Evolutionary conservation across 2,888 invertebrate genomes (phyloP), one percentile per base, ranked within the genome.

Genomic region (Heterodera filipjevi): DNA sequence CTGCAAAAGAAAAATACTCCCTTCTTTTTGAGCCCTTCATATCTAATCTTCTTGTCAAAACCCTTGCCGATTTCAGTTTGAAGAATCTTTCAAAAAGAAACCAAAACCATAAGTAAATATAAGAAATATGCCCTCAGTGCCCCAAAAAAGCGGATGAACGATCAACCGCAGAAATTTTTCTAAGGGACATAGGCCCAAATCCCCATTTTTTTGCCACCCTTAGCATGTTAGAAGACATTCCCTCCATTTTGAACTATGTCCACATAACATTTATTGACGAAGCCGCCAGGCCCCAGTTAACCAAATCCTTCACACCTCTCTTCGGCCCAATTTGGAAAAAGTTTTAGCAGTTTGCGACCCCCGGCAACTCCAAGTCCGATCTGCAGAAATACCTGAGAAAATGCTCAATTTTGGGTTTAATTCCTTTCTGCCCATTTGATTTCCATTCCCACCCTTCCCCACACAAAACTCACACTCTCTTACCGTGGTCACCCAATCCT

Each of bases 401-500:
- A 14, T 71, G 14, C 35, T 30, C 71, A 14, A 33, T 16, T 71
- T 19, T 19, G 71, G 16, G 19, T 71, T 71, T 35, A 35, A 30
- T 1, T 71, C 71, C 35, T 19, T 71, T 12, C 35, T 71, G 16
- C 46, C 22, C 71, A 71, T 16, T 14, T 53, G 3, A 32, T 71
- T 2, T 19, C 39, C 39, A n/a, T 71, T 12, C 71, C 33, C 1
- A 30, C 27, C 16, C 16, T 71, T 32, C 39, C 71, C 27, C 16
- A 19, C 32, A 71, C 53, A 19, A 71, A 71, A 71, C 71, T 71
- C 19, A 71, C 35, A 27, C 12, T 30, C 3, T 71, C 71, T 3
- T 71, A 71, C 39, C 8, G 71, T 39, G 53, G 71, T 12, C 71
- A 71, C 35, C 71, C 71, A 1, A 19, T 35, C 16, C 30, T 71